Evolutionary conservation across 1,140 invertebrate species (phyloP).

Genomic region (Glossosoma conforme): DNA sequence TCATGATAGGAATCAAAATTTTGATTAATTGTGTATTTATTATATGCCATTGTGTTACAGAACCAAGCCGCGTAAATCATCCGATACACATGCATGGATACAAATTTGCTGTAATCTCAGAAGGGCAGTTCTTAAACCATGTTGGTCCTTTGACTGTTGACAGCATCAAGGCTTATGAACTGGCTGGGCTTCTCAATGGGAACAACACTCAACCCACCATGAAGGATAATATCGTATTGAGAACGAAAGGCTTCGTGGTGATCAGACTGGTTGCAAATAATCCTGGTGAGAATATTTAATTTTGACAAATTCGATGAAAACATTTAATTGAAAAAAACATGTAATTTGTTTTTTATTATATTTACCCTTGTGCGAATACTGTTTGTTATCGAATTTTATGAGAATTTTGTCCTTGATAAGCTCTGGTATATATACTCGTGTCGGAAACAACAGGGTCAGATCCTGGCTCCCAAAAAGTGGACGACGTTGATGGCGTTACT

Average conservation of each 20-base stretch:
- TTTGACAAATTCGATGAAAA: no score
- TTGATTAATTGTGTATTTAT: not conserved
- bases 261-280: constrained; percentile 15
- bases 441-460: no score
- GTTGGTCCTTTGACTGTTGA: constrained; percentile 4
- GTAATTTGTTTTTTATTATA: no score
- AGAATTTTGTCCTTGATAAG: no score
- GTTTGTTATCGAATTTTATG: no score
- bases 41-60: not conserved
- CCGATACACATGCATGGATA: constrained; percentile 20
- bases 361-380: no score
- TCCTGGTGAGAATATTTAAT: no score
- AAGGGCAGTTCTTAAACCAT: constrained; percentile 5
- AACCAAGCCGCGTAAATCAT: constrained; percentile 1
- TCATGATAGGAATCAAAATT: no score
- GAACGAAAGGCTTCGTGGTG: constrained; percentile 9
- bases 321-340: no score
- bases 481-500: no score
- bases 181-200: not conserved
- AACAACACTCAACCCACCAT: constrained; percentile 7
- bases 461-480: no score
- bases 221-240: constrained; percentile 13
- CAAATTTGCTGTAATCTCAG: constrained; percentile 9
- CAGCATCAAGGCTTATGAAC: constrained; percentile 3
- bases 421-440: no score